Evolutionary conservation across 2,113 vertebrate species (phyloP).

Genomic region (Caracal caracal): DNA sequence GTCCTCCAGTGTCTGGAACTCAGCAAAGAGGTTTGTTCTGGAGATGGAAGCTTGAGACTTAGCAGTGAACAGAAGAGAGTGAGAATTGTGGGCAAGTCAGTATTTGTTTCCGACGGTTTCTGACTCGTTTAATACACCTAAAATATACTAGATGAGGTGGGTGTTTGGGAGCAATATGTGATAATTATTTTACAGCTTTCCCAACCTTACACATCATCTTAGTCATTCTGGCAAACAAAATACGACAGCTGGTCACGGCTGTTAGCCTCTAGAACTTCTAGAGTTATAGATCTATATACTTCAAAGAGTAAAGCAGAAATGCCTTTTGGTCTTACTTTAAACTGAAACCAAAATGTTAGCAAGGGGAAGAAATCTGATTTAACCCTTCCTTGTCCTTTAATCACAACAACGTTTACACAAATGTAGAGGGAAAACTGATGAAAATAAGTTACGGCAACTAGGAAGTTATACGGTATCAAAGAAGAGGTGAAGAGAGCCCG

Average conservation of each 20-base stretch:
- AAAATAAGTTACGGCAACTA: background rate
- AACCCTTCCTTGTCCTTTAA: slow-evolving; percentile 14
- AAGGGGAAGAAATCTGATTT: background rate
- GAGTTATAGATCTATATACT: background rate
- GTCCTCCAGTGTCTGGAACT: background rate
- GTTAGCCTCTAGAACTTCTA: background rate
- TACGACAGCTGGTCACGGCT: background rate
- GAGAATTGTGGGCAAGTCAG: slow-evolving; percentile 11
- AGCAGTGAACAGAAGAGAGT: background rate
- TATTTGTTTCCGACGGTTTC: slow-evolving; percentile 26
- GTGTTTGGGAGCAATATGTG: background rate
- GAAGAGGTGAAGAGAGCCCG: background rate
- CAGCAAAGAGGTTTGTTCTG: background rate
- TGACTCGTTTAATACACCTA: slow-evolving; percentile 22
- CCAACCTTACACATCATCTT: slow-evolving; percentile 53
- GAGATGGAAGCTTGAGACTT: background rate
- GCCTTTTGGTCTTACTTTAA: slow-evolving; percentile 27
- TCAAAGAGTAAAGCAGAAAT: background rate
- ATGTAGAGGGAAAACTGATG: background rate
- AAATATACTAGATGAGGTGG: background rate
- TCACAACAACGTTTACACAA: background rate
- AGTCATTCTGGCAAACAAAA: slow-evolving; percentile 65
- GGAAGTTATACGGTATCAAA: background rate
- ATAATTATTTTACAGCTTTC: slow-evolving; percentile 49
- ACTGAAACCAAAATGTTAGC: background rate